A percentile compares a stretch with the other conserved stretches of the same genome.
Evolutionary conservation across 2,888 invertebrate genomes (phyloP).

Genomic region (Mesorhabditis belari): DNA sequence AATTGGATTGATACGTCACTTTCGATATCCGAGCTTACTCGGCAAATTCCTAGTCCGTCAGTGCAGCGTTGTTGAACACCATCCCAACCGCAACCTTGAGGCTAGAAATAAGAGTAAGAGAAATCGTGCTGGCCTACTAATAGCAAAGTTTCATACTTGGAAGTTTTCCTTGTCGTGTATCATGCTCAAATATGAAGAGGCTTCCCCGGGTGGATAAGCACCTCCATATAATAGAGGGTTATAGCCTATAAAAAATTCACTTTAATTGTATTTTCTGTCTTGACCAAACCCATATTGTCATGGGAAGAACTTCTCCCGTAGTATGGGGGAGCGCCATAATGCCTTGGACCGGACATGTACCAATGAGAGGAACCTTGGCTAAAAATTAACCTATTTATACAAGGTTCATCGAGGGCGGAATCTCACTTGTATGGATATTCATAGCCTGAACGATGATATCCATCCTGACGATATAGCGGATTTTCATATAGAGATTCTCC

Average conservation of each 20-base stretch:
- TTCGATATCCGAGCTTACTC: too few species aligned
- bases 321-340: neutral
- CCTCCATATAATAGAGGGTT: neutral
- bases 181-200: slow-evolving; percentile 6
- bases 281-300: neutral
- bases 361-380: neutral
- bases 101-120: neutral
- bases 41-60: slow-evolving; percentile 8
- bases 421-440: neutral
- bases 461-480: neutral
- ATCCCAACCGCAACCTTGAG: slow-evolving; percentile 9
- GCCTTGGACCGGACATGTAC: neutral
- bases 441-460: neutral
- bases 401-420: neutral
- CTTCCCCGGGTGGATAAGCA: neutral
- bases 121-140: neutral
- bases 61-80: slow-evolving; percentile 6
- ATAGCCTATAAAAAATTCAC: neutral
- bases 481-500: neutral
- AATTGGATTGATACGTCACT: neutral
- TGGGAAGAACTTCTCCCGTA: neutral
- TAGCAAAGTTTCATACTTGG: slow-evolving; percentile 1
- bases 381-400: neutral
- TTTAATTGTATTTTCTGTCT: too few species aligned
- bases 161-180: slow-evolving; percentile 13